phyloP scores from a whole-genome alignment of 53 echinoderm and acorn worm species.

The Hippasteria phrygiana region DNA sequence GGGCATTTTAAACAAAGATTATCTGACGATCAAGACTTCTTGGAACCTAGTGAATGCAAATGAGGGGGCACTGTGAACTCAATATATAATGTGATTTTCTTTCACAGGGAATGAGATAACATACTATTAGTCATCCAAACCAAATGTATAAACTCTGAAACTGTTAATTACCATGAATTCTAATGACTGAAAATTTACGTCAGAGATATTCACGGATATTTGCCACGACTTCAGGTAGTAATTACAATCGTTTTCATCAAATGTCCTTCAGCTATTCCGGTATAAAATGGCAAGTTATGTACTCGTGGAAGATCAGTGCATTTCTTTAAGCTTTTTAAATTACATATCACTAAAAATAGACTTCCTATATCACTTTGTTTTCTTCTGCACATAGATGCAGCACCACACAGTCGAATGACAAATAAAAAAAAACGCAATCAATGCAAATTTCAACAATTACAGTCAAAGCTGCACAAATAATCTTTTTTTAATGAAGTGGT shows the following conservation, averaged over 20 bases:
- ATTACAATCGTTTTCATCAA: neutral
- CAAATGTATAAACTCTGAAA: too few species aligned
- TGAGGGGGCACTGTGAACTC: neutral
- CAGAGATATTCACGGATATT: too few species aligned
- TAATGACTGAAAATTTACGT: too few species aligned
- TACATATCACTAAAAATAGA: neutral
- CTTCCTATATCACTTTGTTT: neutral
- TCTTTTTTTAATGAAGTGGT: too few species aligned
- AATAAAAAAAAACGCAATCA: neutral
- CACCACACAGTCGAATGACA: neutral
- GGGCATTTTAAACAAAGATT: neutral
- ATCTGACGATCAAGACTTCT: neutral
- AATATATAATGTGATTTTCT: neutral
- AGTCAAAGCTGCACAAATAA: too few species aligned
- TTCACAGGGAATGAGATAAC: neutral
- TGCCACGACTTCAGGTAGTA: neutral
- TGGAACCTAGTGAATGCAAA: neutral
- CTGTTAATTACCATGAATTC: too few species aligned
- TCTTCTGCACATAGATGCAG: neutral
- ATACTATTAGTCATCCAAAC: neutral
- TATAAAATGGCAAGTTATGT: slow-evolving; percentile 46
- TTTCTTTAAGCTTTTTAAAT: neutral
- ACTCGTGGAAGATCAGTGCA: slow-evolving; percentile 26
- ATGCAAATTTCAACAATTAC: neutral
- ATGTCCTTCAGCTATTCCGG: neutral